Base-by-base conservation (phyloP, 2,113 vertebrate species). In the Cynoglossus semilaevis region DNA sequence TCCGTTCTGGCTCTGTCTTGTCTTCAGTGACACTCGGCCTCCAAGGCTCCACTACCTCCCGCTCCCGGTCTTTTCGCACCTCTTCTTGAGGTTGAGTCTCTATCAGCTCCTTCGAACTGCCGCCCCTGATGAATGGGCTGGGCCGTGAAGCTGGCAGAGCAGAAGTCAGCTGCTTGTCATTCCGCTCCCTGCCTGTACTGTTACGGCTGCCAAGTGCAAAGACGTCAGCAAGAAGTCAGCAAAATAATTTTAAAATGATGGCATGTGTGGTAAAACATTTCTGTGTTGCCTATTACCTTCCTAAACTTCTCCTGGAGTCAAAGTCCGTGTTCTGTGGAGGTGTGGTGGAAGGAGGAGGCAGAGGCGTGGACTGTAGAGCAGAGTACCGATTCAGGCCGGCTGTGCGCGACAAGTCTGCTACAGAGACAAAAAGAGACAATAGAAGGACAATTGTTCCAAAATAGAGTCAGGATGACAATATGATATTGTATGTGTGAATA, bases 311-410 rank as follows among this genome's bases (percentile, higher is more conserved):
- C 82, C 94, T 93, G 73, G 93, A 78, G 34, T 98, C 95, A 40
- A 92, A 87, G 36, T 99, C 97, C 37, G 91, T 74, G 51, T 77
- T 87, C 63, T 94, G 90, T 14, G 91, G 67, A 11, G 92, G 68
- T 42, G 93, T 86, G 15, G 87, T 47, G 86, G 89, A 74, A 84
- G 88, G 84, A n/a, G 93, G 89, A 59, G 90, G 87, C n/a, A 82
- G 51, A 34, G 74, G 80, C 3, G 88, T 77, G 0, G 85, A 64
- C 88, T 98, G 96, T 74, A 98, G 93, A 0, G 94, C 93, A 51
- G 96, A 99, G 85, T 92, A 98, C 51, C 96, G 92, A 88, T 99
- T 99, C 82, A 98, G 89, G 81, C 91, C 94, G 1, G 82, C 92
- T 91, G 91, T 90, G 75, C 94, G 88, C 61, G 95, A 91, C 45